Evolutionary conservation across 2,113 vertebrate species (phyloP), one percentile per base, ranked within the genome.

Genomic region (Pterocles orientalis): DNA sequence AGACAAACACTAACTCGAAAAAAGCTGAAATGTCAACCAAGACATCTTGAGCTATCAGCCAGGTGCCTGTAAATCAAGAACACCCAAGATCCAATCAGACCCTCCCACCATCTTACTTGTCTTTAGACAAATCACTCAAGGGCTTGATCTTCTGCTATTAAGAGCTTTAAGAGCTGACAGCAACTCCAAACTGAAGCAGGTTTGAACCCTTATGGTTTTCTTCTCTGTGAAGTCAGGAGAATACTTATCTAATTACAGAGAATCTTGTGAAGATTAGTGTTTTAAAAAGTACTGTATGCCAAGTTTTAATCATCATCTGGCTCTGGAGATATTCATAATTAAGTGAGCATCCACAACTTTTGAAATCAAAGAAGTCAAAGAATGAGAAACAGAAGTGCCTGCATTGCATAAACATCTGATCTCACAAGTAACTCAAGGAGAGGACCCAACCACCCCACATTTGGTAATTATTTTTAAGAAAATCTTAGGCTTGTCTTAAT

Each of bases 11-110:
- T 72, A 45, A 94, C 86, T 68, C 71, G 80, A 77, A 94, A 88
- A 90, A 81, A 71, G 86, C 60, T 72, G 80, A 96, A 97, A 94
- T 94, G 92, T 97, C 96, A 97, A 96, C 94, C 58, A 92, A 96
- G 88, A 93, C 73, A 72, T 93, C 86, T 82, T 95, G 69, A 94
- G 93, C 82, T 86, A 87, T 86, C 76, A 96, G 85, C 64, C 91
- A 95, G 91, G 92, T 96, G 95, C 61, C 77, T 72, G 54, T 20
- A 78, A 80, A 92, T 80, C 36, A 72, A 84, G 34, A 95, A 95
- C 41, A 84, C 36, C 65, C 51, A 51, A 88, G 69, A 95, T 65
- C 79, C 89, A 95, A 90, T 94, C 87, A 90, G 65, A 86, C 56
- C 75, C 81, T 93, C 43, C 83, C 70, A 90, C 29, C 36, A 36